Base-by-base conservation (phyloP, 2,888 invertebrate genomes). In the Athalia cordata region DNA sequence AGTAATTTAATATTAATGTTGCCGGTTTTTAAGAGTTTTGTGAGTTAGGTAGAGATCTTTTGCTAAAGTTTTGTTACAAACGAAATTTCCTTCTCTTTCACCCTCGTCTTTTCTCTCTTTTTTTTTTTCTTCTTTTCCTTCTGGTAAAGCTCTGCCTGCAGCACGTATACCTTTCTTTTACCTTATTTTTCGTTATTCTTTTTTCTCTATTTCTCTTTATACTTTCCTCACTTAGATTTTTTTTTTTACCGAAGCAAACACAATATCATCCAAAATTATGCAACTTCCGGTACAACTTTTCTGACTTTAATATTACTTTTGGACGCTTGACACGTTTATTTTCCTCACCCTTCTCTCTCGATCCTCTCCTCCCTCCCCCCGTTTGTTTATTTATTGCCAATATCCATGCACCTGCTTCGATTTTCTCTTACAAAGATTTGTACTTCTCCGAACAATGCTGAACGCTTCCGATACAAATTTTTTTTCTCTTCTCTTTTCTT, bases 1-100 rank as follows among this genome's bases (percentile, higher is more conserved):
- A 72, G 72, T 72, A 72, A 72, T 72, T 72, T 59, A 59, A 72
- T 72, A 72, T 72, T 59, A 72, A 72, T 59, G 72, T 72, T 72
- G 57, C 72, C 47, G 29, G 72, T 59, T 59, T 59, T 72, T 72
- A 59, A 72, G 72, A 72, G 72, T 72, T 72, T 59, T 72, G 45
- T 59, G 72, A 72, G 57, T 59, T 13, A 47, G 43, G 72, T 3
- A 72, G 47, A 47, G 72, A 68, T 68, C 68, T 68, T 55, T 29
- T 68, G 43, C 68, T 5, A 68, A 68, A 68, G 52, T 68, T 68
- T 68, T 68, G 68, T 68, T 68, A 29, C 68, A 29, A 29, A 68
- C 55, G 15, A 52, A 68, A 68, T 29, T 68, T 55, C 9, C 9
- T 52, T 43, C 9, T 29, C 55, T 68, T 68, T 68, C 49, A 7